Evolutionary conservation across 2,113 vertebrate species (phyloP).

Genomic region (Saguinus midas): DNA sequence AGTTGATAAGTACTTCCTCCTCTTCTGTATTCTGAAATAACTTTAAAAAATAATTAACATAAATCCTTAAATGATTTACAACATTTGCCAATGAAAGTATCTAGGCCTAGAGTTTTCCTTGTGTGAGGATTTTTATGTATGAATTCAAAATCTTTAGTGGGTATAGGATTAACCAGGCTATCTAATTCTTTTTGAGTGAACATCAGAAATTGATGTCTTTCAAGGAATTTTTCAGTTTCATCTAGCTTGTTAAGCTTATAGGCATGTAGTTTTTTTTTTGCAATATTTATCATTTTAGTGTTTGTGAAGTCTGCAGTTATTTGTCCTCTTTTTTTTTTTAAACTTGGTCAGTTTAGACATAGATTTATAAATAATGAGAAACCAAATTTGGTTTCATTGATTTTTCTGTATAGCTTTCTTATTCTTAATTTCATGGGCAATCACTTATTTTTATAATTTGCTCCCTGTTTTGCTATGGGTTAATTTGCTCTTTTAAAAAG

Average conservation of each 20-base stretch:
- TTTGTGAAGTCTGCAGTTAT: neutral
- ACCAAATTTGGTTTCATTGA: neutral
- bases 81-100: neutral
- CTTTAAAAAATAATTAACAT: neutral
- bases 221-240: neutral
- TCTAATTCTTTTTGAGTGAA: neutral
- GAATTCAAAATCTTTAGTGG: neutral
- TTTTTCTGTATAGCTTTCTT: neutral
- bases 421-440: neutral
- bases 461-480: neutral
- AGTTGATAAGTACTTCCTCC: neutral
- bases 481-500: neutral
- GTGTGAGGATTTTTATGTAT: neutral
- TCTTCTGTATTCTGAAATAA: neutral
- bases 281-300: neutral
- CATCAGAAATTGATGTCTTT: neutral
- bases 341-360: neutral
- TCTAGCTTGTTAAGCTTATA: neutral
- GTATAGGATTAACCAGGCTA: neutral
- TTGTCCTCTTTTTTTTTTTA: neutral
- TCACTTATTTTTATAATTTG: neutral
- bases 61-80: neutral
- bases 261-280: neutral
- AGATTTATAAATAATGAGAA: neutral
- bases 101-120: neutral